phyloP scores from a whole-genome alignment of 2,797 vertebrate species.

The Zenarchopterus dispar region DNA sequence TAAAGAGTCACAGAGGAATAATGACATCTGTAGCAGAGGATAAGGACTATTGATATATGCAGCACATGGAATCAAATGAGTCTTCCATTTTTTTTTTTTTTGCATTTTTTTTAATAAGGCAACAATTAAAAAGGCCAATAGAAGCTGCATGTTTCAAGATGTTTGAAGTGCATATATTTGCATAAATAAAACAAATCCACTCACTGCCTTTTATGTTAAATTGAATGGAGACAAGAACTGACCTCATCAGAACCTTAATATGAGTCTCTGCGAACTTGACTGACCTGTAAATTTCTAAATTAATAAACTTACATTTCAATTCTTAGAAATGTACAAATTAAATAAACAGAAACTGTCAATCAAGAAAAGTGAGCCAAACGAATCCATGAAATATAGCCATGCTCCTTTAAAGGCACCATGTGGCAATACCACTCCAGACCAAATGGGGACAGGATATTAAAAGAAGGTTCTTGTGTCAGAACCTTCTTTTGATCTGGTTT shows the following conservation, averaged over 20 bases:
- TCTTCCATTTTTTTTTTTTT: background rate
- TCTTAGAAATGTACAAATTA: background rate
- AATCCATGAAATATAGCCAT: background rate
- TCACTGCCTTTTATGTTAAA: constrained; percentile 7
- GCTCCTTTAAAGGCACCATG: too few relatives aligned
- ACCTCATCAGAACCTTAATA: constrained; percentile 5
- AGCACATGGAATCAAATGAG: constrained; percentile 40
- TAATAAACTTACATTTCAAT: background rate
- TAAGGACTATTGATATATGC: constrained; percentile 32
- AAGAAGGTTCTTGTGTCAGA: too few relatives aligned
- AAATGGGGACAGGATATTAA: too few relatives aligned
- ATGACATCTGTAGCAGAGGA: constrained; percentile 35
- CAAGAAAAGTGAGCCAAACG: background rate
- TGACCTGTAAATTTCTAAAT: background rate
- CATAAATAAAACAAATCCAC: constrained; percentile 20
- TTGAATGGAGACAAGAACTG: constrained; percentile 1
- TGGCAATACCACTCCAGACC: too few relatives aligned
- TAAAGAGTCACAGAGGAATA: constrained; percentile 36
- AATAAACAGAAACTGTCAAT: background rate
- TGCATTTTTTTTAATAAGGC: constrained; percentile 25
- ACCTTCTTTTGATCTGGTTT: too few relatives aligned
- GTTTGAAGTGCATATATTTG: constrained; percentile 15
- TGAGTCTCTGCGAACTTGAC: constrained; percentile 2
- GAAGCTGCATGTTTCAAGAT: constrained; percentile 7
- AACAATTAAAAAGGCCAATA: constrained; percentile 25